phyloP scores from a whole-genome alignment of 2,797 vertebrate genomes.

The Nyctibius grandis region DNA sequence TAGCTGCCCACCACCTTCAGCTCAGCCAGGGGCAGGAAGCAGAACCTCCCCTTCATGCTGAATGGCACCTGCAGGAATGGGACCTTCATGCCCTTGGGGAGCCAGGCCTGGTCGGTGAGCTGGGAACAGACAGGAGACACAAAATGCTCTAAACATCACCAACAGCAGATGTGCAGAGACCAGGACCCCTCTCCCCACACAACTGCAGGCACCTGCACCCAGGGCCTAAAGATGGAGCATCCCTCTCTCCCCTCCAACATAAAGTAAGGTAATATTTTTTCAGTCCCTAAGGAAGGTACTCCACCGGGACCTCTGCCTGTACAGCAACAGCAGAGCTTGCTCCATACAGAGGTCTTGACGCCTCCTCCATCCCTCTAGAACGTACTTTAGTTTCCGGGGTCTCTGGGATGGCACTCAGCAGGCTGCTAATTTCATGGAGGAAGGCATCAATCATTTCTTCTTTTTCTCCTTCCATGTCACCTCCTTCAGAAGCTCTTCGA shows the following conservation, averaged over 20 bases:
- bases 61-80: slow-evolving; percentile 87
- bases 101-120: slow-evolving; percentile 87
- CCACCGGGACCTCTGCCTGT: background rate
- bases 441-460: slow-evolving; percentile 85
- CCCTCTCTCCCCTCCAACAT: background rate
- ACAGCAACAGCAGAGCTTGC: background rate
- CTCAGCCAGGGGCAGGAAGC: slow-evolving; percentile 82
- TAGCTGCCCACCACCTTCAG: slow-evolving; percentile 93
- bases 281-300: background rate
- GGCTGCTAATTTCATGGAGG: slow-evolving; percentile 77
- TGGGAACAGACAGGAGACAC: slow-evolving; percentile 26
- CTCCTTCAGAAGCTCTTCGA: slow-evolving; percentile 94
- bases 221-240: accelerated
- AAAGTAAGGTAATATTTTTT: background rate
- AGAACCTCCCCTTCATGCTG: slow-evolving; percentile 85
- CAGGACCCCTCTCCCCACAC: background rate
- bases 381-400: slow-evolving; percentile 80
- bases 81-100: slow-evolving; percentile 80
- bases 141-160: accelerated
- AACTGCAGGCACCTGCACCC: background rate
- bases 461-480: slow-evolving; percentile 85
- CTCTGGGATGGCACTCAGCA: slow-evolving; percentile 78
- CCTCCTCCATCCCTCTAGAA: background rate
- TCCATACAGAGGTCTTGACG: background rate
- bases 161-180: background rate